Evolutionary conservation across 2,888 invertebrate genomes (phyloP).

Genomic region (Allolobophora icterica): DNA sequence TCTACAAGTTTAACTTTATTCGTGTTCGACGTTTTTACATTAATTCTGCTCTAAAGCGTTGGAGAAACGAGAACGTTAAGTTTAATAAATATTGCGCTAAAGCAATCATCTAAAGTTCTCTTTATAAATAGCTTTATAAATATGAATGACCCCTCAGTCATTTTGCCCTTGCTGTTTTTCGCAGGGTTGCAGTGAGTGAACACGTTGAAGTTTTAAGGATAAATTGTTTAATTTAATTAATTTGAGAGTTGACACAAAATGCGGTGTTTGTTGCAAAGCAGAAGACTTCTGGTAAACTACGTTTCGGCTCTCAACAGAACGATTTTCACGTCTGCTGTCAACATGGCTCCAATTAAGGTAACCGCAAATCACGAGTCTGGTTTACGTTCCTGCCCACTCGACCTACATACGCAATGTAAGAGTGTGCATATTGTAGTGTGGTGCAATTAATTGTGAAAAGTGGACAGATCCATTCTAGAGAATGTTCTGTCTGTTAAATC

Average conservation of each 20-base stretch:
- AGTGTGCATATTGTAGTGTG: no score
- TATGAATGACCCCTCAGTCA: background rate
- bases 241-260: background rate
- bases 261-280: background rate
- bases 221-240: background rate
- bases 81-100: background rate
- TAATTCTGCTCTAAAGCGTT: background rate
- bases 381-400: background rate
- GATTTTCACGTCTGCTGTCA: background rate
- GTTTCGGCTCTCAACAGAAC: background rate
- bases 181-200: background rate
- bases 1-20: background rate
- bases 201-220: background rate
- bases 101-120: background rate
- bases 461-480: no score
- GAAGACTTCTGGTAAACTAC: background rate
- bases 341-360: slow-evolving; percentile 1
- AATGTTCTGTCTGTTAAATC: no score
- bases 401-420: background rate
- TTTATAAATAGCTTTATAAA: no score
- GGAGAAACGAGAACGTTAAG: background rate
- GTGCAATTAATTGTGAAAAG: no score
- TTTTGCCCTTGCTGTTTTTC: background rate
- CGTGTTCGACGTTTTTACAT: background rate
- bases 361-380: background rate